These are phyloP conservation scores for Pygocentrus nattereri DNA, from an alignment of 2,797 vertebrate species.

Conservation along the genomic window DNA sequence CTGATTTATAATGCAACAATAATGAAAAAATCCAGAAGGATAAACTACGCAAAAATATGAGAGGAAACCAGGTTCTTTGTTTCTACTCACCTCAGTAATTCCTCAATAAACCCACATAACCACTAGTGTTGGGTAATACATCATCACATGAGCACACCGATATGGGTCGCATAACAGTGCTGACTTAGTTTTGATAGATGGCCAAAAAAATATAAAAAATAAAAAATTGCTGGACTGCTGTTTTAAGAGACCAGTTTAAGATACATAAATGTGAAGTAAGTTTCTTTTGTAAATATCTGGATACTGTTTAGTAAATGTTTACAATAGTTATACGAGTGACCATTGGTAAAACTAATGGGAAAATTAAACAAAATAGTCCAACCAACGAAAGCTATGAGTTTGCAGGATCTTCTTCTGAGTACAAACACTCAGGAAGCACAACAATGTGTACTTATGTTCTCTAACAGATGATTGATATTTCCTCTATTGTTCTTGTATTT, in stretches of 20 bases:
- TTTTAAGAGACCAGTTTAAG: too few relatives aligned
- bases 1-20: neutral
- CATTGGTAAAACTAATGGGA: neutral
- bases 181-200: too few relatives aligned
- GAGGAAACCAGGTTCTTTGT: neutral
- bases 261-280: too few relatives aligned
- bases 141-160: too few relatives aligned
- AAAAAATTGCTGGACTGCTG: too few relatives aligned
- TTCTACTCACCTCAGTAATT: neutral
- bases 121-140: neutral
- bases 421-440: neutral
- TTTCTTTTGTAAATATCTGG: too few relatives aligned
- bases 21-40: neutral
- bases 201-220: too few relatives aligned
- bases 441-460: too few relatives aligned
- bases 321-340: neutral
- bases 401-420: neutral
- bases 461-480: too few relatives aligned
- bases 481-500: too few relatives aligned
- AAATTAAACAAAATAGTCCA: neutral
- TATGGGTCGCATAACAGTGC: too few relatives aligned
- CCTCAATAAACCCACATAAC: neutral
- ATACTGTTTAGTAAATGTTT: too few relatives aligned
- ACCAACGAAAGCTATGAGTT: neutral
- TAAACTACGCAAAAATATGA: neutral